These are phyloP conservation scores for Melanargia galathea DNA, from an alignment of 2,888 invertebrate species.

Conservation along the genomic window DNA sequence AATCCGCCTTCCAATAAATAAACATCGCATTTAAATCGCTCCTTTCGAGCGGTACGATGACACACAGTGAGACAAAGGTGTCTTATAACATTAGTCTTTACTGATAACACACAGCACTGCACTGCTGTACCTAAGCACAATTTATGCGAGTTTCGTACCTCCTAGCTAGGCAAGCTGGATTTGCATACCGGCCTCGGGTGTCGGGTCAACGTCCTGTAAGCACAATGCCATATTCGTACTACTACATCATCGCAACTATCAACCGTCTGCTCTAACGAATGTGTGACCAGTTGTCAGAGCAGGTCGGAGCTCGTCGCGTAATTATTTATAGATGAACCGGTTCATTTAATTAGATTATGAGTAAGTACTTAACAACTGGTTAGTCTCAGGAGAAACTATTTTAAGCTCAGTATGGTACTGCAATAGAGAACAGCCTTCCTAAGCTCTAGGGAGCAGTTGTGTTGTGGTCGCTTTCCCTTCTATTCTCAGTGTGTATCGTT, in stretches of 20 bases:
- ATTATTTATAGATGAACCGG: conserved; percentile 8
- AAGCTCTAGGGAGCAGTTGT: neutral
- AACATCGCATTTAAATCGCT: too few relatives aligned
- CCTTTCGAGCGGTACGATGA: too few relatives aligned
- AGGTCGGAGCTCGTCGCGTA: neutral
- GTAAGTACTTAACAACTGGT: neutral
- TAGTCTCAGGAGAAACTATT: neutral
- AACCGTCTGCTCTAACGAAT: too few relatives aligned
- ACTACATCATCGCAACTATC: neutral
- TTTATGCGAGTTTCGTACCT: neutral
- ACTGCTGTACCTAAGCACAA: too few relatives aligned
- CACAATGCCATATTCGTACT: conserved; percentile 1
- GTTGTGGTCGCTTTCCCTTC: neutral
- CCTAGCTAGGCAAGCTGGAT: neutral
- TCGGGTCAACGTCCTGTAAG: conserved; percentile 1
- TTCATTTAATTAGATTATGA: conserved; percentile 6
- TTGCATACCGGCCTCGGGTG: conserved; percentile 4
- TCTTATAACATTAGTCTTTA: too few relatives aligned
- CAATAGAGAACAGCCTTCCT: too few relatives aligned
- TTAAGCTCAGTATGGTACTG: neutral
- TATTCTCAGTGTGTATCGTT: neutral
- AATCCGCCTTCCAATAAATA: too few relatives aligned
- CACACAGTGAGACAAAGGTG: too few relatives aligned
- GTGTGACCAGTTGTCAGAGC: neutral
- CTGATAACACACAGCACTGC: too few relatives aligned